Percentiles rank a stretch among this genome's conserved stretches.
Conservation (phyloP, 2,797 vertebrate species). For the Apogon hyalosoma region DNA sequence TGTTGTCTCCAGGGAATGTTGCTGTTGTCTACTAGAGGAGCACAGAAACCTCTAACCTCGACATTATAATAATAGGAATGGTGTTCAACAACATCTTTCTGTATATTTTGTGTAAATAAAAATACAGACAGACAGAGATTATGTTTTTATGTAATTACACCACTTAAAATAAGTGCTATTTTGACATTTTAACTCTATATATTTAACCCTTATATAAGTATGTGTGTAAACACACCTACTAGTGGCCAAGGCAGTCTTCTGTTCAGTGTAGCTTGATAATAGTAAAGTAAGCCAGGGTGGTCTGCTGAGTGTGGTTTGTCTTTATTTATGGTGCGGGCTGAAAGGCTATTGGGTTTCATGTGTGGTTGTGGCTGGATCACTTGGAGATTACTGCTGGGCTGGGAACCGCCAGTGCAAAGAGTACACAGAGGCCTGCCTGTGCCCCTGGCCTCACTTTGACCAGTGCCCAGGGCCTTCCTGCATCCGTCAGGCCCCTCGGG, state of each 20-base stretch:
- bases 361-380: conserved; percentile 77
- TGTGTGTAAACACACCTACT: conserved; percentile 44
- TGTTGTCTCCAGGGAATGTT: conserved; percentile 45
- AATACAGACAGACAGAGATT: conserved; percentile 14
- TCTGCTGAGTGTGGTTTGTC: conserved; percentile 72
- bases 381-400: conserved; percentile 75
- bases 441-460: conserved; percentile 72
- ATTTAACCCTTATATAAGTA: conserved; percentile 36
- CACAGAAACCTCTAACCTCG: conserved; percentile 35
- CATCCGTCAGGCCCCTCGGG: conserved; percentile 53
- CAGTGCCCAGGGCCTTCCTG: conserved; percentile 66
- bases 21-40: conserved; percentile 45
- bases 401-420: conserved; percentile 66
- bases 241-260: conserved; percentile 43
- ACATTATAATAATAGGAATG: conserved; percentile 24
- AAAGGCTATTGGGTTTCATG: conserved; percentile 76
- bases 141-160: conserved; percentile 37
- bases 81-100: conserved; percentile 5
- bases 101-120: conserved; percentile 30
- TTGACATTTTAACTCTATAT: conserved; percentile 40
- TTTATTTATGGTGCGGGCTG: conserved; percentile 76
- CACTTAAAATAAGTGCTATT: conserved; percentile 32
- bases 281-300: conserved; percentile 70
- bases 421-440: conserved; percentile 71
- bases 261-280: conserved; percentile 39